Base-by-base conservation (phyloP, 2,888 invertebrate genomes). In the Drosophila birchii region DNA sequence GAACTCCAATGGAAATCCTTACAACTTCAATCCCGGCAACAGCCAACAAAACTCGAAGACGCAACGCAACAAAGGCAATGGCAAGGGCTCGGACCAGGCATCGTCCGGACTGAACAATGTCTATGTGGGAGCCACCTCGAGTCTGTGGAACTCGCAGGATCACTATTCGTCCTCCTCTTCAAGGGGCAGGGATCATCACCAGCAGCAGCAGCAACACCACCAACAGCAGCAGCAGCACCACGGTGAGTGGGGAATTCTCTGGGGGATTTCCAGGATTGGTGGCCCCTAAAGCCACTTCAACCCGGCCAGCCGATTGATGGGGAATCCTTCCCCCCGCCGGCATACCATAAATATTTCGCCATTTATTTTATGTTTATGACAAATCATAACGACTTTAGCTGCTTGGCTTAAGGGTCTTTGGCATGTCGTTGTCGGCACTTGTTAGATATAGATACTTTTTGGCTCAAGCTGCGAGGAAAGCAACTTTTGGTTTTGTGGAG, bases 141-240 rank as follows among this genome's bases (percentile, higher is more conserved):
- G 92, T 67, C 84, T 92, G 75, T 92, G 91, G 92, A 92, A 92
- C 77, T 89, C 91, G 38, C 91, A 91, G 78, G 92, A 92, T 83
- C 91, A 91, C 70, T 77, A 81, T 34, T 49, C 81, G 47, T 59
- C 73, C 47, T 55, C 78, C 45, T 76, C 69, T 9, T 56, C 68
- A 9, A 75, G 85, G 38, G 86, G 88, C 74, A 77, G 89, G 61
- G 91, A 90, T 78, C 88, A 90, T 54, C 82, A 89, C 29, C 71
- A 62, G 12, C 69, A 70, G 9, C 36, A 47, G 11, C 47, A 51
- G 12, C 80, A 80, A 38, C 72, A 75, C 34, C 75, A 79, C 12
- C 63, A 63, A 7, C 64, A 63, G 9, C 64, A 56, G 14, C 80
- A 76, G 20, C 68, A 69, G 11, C 80, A 90, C 72, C 89, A 88